These are phyloP conservation scores for Tenthredo livida DNA, from an alignment of 2,888 invertebrate genomes.

Conservation along the genomic window DNA sequence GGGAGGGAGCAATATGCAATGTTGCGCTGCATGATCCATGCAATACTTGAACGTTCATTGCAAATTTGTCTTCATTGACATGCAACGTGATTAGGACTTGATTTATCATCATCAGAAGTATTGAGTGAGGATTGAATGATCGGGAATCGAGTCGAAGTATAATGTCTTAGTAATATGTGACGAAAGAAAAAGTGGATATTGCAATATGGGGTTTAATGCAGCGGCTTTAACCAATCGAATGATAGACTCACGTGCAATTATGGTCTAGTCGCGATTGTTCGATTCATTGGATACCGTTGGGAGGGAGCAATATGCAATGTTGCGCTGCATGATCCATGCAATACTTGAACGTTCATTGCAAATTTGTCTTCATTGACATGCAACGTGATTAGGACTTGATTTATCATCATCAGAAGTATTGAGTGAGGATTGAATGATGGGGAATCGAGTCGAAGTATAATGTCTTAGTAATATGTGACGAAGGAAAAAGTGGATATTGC, in stretches of 20 bases:
- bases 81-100: neutral
- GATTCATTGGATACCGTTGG: neutral
- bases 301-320: neutral
- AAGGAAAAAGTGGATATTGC: no score
- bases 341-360: neutral
- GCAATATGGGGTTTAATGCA: neutral
- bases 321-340: no score
- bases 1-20: neutral
- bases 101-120: neutral
- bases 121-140: neutral
- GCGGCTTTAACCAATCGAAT: neutral
- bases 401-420: neutral
- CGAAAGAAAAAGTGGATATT: no score
- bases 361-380: neutral
- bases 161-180: no score
- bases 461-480: no score
- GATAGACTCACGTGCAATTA: neutral
- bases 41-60: neutral
- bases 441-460: neutral
- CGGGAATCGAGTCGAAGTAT: neutral
- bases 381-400: neutral
- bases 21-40: no score
- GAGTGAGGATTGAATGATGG: neutral
- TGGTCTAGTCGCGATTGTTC: neutral
- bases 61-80: neutral